phyloP scores from a whole-genome alignment of 2,888 invertebrate genomes.

The Toxonevra muliebris region DNA sequence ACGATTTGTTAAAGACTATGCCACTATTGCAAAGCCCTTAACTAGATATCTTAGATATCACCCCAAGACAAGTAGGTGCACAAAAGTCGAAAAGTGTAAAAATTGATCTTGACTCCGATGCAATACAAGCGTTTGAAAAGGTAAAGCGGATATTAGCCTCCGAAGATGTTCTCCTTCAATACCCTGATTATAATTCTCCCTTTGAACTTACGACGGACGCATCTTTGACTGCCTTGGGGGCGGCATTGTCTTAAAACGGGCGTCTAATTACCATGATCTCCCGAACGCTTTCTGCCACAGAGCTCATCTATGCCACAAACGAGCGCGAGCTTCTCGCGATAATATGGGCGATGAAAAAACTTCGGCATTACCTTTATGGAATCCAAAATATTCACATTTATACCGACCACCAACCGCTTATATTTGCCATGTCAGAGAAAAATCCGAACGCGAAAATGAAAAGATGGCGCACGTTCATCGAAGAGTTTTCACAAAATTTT shows the following conservation, averaged over 20 bases:
- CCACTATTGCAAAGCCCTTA: slow-evolving; percentile 31
- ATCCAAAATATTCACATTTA: slow-evolving; percentile 38
- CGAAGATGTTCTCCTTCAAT: slow-evolving; percentile 25
- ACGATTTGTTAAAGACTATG: too few species aligned
- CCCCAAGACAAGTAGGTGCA: slow-evolving; percentile 27
- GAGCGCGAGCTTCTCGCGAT: slow-evolving; percentile 30
- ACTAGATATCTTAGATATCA: slow-evolving; percentile 24
- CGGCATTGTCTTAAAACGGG: slow-evolving; percentile 35
- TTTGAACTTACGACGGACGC: slow-evolving; percentile 34
- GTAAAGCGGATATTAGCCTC: slow-evolving; percentile 28
- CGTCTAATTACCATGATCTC: slow-evolving; percentile 36
- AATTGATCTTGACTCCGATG: slow-evolving; percentile 29
- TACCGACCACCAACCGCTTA: too few species aligned
- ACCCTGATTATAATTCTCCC: slow-evolving; percentile 24
- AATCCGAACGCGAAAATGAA: too few species aligned
- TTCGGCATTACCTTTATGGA: slow-evolving; percentile 57
- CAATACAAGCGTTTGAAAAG: slow-evolving; percentile 27
- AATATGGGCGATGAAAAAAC: slow-evolving; percentile 46
- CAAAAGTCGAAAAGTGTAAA: slow-evolving; percentile 31
- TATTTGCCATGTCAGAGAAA: too few species aligned
- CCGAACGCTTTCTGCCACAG: slow-evolving; percentile 31
- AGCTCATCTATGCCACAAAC: slow-evolving; percentile 39
- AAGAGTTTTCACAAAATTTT: slow-evolving; percentile 35
- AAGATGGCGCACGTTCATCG: slow-evolving; percentile 35
- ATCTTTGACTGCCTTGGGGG: slow-evolving; percentile 24